Conservation (phyloP, 2,113 vertebrate species). For the Silurus meridionalis region DNA sequence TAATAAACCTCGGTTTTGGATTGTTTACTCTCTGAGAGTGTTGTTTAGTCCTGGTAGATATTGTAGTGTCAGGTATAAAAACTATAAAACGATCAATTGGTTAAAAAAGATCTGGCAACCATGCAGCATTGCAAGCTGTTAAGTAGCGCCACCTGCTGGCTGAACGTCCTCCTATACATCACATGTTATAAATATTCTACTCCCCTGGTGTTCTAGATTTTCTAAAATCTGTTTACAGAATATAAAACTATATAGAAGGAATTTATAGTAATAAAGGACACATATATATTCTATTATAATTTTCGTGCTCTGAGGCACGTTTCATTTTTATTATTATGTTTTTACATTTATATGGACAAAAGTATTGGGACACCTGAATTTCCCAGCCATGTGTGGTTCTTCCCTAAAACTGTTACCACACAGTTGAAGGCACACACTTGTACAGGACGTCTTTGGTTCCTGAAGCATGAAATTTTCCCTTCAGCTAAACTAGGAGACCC, state of each 20-base stretch:
- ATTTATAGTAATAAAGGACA: background rate
- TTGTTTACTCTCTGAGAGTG: background rate
- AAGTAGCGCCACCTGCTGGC: slow-evolving; percentile 17
- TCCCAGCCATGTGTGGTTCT: too few relatives aligned
- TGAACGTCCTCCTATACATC: background rate
- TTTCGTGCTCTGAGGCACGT: too few relatives aligned
- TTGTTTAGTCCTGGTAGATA: background rate
- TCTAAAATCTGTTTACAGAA: background rate
- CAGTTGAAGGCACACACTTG: too few relatives aligned
- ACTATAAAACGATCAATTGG: background rate
- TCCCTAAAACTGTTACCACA: too few relatives aligned
- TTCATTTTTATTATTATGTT: too few relatives aligned
- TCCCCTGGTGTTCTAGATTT: background rate
- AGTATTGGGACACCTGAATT: too few relatives aligned
- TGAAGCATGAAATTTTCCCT: too few relatives aligned
- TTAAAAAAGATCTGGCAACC: background rate
- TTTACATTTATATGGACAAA: too few relatives aligned
- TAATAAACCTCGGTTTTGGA: background rate
- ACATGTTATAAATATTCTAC: background rate
- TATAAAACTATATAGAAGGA: background rate
- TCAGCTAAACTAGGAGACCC: too few relatives aligned
- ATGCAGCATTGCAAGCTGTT: background rate
- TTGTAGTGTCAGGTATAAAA: too few relatives aligned
- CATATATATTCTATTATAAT: background rate
- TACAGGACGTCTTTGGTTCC: too few relatives aligned